Evolutionary conservation across 2,888 invertebrate genomes (phyloP).

Genomic region (Nineta flava): DNA sequence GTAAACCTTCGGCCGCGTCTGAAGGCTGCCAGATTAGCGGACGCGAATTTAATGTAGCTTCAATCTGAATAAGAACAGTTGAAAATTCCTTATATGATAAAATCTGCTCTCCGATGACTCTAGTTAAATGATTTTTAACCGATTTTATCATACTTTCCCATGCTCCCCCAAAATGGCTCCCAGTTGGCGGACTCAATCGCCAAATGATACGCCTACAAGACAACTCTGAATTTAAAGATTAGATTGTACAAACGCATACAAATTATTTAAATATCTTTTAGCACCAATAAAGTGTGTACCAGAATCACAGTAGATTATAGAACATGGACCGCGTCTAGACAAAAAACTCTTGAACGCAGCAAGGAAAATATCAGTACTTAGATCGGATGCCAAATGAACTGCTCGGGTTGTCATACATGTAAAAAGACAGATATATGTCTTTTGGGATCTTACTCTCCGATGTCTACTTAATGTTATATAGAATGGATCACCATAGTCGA

Average conservation of each 20-base stretch:
- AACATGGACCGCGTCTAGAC: background rate
- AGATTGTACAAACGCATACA: background rate
- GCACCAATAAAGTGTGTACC: background rate
- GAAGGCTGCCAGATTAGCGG: background rate
- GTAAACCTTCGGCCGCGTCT: background rate
- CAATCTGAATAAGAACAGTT: background rate
- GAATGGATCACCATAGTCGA: background rate
- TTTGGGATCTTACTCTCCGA: background rate
- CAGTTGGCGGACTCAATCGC: background rate
- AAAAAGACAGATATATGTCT: background rate
- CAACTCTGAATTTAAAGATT: background rate
- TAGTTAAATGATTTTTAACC: background rate
- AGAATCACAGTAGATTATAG: background rate
- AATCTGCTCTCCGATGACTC: background rate
- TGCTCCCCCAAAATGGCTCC: background rate
- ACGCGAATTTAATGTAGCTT: background rate
- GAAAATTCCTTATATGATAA: background rate
- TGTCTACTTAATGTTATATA: background rate
- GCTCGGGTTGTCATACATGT: background rate
- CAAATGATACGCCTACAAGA: background rate
- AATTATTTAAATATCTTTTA: background rate
- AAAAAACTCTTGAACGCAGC: background rate
- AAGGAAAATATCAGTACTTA: background rate
- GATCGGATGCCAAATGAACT: background rate
- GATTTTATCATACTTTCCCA: background rate